Evolutionary conservation across 2,113 vertebrate genomes (phyloP).

Genomic region (Thunnus thynnus): DNA sequence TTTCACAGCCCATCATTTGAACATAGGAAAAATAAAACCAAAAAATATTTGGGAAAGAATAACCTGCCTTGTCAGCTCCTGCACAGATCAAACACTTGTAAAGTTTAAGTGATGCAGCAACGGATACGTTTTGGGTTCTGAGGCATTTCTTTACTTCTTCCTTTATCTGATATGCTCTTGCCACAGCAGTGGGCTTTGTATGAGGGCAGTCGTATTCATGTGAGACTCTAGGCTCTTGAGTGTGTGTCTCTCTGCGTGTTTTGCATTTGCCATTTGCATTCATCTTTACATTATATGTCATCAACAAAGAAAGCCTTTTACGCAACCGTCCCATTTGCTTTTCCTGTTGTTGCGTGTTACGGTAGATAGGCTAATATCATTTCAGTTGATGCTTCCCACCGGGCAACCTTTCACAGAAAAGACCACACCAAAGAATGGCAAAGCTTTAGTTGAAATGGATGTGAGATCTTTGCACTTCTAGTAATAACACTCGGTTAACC

Average conservation of each 20-base stretch:
- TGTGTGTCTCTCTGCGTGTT: conserved; percentile 21
- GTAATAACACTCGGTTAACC: conserved; percentile 2
- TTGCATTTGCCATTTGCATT: conserved; percentile 35
- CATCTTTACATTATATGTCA: conserved; percentile 49
- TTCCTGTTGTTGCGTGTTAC: conserved; percentile 53
- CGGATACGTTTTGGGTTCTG: conserved; percentile 36
- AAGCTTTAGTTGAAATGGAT: conserved; percentile 12
- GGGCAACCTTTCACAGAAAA: conserved; percentile 27
- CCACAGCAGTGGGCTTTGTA: conserved; percentile 38
- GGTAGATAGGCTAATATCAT: conserved; percentile 38
- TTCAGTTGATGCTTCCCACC: conserved; percentile 44
- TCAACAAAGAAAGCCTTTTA: conserved; percentile 56
- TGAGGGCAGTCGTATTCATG: conserved; percentile 26
- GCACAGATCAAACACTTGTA: conserved; percentile 63
- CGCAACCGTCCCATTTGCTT: conserved; percentile 57
- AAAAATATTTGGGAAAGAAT: conserved; percentile 67
- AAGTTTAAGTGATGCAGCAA: conserved; percentile 48
- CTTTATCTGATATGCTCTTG: conserved; percentile 48
- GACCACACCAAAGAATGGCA: neutral
- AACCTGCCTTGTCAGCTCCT: conserved; percentile 52
- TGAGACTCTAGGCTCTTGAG: conserved; percentile 11
- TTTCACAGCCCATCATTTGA: conserved; percentile 72
- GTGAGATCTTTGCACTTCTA: neutral
- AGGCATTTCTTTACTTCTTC: conserved; percentile 48
- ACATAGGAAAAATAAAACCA: conserved; percentile 64